phyloP scores from a whole-genome alignment of 1,140 invertebrate genomes.

The Eciton burchellii region DNA sequence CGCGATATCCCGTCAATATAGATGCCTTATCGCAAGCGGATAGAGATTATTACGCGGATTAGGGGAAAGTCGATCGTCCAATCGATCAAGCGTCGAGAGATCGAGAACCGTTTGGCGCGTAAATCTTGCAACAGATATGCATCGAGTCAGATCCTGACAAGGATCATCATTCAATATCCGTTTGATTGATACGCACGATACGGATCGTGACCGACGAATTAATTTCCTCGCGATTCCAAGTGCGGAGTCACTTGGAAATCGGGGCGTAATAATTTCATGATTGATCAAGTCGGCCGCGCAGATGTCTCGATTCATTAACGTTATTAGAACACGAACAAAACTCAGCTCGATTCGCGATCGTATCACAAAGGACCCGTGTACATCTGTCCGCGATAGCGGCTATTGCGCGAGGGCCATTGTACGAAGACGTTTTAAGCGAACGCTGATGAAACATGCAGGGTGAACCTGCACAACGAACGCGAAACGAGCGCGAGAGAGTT shows the following conservation, averaged over 20 bases:
- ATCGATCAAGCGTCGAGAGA: no score
- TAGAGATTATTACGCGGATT: no score
- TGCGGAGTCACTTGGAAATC: not conserved
- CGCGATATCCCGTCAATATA: no score
- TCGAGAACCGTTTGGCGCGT: no score
- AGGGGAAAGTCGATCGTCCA: no score
- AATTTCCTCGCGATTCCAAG: constrained; percentile 30
- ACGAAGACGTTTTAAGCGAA: constrained; percentile 46
- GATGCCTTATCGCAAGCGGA: no score
- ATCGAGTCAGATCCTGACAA: not conserved
- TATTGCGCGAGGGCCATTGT: constrained; percentile 41
- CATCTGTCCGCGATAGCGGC: constrained; percentile 49
- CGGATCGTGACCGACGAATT: constrained; percentile 19
- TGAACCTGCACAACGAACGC: not conserved
- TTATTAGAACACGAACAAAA: constrained; percentile 54
- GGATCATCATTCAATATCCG: not conserved
- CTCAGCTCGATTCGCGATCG: constrained; percentile 23
- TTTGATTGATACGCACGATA: not conserved
- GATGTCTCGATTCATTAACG: constrained; percentile 58
- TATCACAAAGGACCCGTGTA: constrained; percentile 50
- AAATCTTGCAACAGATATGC: no score
- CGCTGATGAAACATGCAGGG: constrained; percentile 35
- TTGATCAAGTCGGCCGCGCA: constrained; percentile 16
- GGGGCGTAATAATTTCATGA: not conserved
- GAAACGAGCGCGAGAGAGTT: not conserved